Conservation (phyloP, 2,888 invertebrate genomes). For the Drosophila mimetica region DNA sequence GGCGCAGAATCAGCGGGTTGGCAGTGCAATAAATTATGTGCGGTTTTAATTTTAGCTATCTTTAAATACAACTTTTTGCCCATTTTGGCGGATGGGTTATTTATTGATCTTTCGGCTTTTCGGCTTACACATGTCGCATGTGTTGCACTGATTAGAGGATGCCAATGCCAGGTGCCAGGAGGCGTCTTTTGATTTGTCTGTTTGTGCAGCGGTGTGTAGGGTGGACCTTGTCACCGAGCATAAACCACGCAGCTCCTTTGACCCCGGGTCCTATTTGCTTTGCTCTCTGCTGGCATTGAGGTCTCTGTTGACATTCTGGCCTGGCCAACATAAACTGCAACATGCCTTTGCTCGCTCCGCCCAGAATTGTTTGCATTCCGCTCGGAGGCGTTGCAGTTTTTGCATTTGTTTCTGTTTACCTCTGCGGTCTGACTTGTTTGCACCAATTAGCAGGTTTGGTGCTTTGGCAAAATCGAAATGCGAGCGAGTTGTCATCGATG, state of each 20-base stretch:
- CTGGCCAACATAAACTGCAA: conserved; percentile 23
- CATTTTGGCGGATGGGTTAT: conserved; percentile 43
- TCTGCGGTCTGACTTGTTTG: conserved; percentile 47
- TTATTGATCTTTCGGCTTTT: conserved; percentile 72
- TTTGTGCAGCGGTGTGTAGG: conserved; percentile 1
- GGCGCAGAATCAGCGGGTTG: conserved; percentile 39
- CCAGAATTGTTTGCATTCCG: conserved; percentile 6
- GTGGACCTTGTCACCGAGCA: conserved; percentile 5
- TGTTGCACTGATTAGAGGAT: conserved; percentile 31
- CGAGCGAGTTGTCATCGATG: conserved; percentile 1
- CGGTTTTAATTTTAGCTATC: conserved; percentile 67
- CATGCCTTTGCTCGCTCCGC: not conserved
- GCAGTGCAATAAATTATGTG: conserved; percentile 54
- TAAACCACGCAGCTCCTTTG: conserved; percentile 10
- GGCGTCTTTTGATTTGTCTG: conserved; percentile 10
- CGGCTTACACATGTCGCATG: conserved; percentile 46
- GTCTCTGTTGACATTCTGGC: conserved; percentile 17
- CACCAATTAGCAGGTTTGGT: conserved; percentile 47
- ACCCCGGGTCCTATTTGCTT: conserved; percentile 13
- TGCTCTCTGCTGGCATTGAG: conserved; percentile 14
- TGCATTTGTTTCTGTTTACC: conserved; percentile 28
- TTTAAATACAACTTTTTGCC: conserved; percentile 52
- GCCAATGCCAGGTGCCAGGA: not conserved
- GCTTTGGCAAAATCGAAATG: conserved; percentile 8
- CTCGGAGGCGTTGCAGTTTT: conserved; percentile 21